A percentile compares a stretch with the other conserved stretches of the same genome.
These are phyloP conservation scores for Dreissena rostriformis DNA, from an alignment of 1,140 invertebrate species.

Conservation along the genomic window DNA sequence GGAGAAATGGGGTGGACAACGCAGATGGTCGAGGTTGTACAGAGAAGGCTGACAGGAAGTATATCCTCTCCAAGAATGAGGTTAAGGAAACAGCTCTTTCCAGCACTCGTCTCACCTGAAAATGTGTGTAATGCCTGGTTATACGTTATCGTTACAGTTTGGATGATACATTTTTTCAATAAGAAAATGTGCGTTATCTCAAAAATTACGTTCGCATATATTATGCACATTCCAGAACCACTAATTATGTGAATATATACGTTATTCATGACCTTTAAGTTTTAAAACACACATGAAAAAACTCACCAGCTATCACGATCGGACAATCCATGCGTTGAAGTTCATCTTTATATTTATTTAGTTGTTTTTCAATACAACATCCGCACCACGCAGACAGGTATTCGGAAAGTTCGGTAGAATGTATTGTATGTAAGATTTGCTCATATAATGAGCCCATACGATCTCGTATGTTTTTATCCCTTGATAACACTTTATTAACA, in stretches of 20 bases:
- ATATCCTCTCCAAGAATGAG: constrained; percentile 23
- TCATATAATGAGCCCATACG: no score
- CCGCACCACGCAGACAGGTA: no score
- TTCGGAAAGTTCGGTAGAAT: no score
- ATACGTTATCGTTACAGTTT: background rate
- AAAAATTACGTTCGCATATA: no score
- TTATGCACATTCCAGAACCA: no score
- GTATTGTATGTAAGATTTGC: no score
- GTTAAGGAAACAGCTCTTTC: constrained; percentile 34
- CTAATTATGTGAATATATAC: no score
- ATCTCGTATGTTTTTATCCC: no score
- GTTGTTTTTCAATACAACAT: background rate
- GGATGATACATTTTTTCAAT: background rate
- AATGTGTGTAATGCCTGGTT: background rate
- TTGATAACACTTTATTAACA: no score
- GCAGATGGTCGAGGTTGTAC: constrained; percentile 26
- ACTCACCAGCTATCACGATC: constrained; percentile 20
- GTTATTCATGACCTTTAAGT: no score
- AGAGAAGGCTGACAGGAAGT: constrained; percentile 2
- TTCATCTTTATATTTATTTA: background rate
- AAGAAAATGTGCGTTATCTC: background rate
- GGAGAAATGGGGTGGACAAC: constrained; percentile 10
- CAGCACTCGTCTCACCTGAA: constrained; percentile 38
- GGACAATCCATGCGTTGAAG: background rate
- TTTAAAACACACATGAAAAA: no score